phyloP scores from a whole-genome alignment of 1,140 invertebrate genomes.

The Lucilia sericata region DNA sequence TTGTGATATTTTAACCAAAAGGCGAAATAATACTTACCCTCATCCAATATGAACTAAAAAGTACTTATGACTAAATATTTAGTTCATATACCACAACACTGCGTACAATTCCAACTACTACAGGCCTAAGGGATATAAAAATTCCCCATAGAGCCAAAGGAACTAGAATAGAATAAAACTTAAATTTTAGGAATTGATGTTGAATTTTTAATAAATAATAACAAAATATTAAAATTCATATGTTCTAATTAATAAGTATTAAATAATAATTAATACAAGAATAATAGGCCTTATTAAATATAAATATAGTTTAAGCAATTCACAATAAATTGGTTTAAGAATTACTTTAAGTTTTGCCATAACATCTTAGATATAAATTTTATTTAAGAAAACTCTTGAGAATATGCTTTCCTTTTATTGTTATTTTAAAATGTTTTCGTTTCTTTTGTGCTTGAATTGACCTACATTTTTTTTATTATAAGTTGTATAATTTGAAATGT shows the following conservation, averaged over 20 bases:
- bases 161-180: neutral
- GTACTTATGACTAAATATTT: constrained; percentile 17
- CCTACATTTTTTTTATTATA: constrained; percentile 25
- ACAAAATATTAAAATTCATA: neutral
- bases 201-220: neutral
- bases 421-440: neutral
- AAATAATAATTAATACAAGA: constrained; percentile 1
- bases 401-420: neutral
- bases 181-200: neutral
- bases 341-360: neutral
- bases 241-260: neutral
- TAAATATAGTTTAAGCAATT: no score
- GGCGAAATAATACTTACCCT: no score
- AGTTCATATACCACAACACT: neutral
- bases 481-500: neutral
- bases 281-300: neutral
- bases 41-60: neutral
- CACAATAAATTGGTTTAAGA: no score
- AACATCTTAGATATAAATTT: neutral
- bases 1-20: no score
- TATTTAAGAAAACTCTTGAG: neutral
- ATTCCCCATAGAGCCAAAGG: neutral
- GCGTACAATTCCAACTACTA: neutral
- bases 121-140: neutral
- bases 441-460: neutral